Percentiles rank a stretch among this genome's conserved stretches.
Evolutionary conservation across 2,888 invertebrate genomes (phyloP).

Genomic region (Habroteleia sp.): DNA sequence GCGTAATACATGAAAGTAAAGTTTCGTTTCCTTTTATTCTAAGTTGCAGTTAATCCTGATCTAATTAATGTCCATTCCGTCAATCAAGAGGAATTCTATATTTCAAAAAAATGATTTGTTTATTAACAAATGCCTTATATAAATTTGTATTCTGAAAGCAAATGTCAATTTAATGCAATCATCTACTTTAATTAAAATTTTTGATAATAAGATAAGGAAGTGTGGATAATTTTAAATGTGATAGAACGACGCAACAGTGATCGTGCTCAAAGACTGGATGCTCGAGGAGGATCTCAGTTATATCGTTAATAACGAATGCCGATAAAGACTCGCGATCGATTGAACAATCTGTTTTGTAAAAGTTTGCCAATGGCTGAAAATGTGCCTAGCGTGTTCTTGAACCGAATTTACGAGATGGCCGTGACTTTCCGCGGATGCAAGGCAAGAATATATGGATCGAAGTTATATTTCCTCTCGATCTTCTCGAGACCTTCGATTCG

Average conservation of each 20-base stretch:
- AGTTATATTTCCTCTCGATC: conserved; percentile 61
- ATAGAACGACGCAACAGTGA: conserved; percentile 4
- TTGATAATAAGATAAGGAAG: conserved; percentile 1
- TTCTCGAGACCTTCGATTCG: conserved; percentile 63
- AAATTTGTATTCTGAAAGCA: too few species aligned
- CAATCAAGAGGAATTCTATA: too few species aligned
- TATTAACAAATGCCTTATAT: too few species aligned
- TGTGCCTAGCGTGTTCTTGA: conserved; percentile 55
- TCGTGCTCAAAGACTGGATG: conserved; percentile 10
- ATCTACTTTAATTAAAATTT: not conserved
- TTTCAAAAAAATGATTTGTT: too few species aligned
- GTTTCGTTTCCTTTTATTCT: too few species aligned
- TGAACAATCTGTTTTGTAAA: conserved; percentile 53
- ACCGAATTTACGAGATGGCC: conserved; percentile 61
- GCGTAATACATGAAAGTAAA: too few species aligned
- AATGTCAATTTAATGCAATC: too few species aligned
- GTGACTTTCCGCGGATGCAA: conserved; percentile 63
- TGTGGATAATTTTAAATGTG: not conserved
- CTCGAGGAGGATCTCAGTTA: conserved; percentile 16
- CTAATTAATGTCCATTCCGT: too few species aligned
- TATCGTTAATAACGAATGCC: conserved; percentile 33
- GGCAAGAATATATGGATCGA: conserved; percentile 54
- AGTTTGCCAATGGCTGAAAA: conserved; percentile 56
- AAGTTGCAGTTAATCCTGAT: too few species aligned
- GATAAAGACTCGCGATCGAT: conserved; percentile 43